Conservation (phyloP, 2,797 vertebrate species). For the Pristis pectinata region DNA sequence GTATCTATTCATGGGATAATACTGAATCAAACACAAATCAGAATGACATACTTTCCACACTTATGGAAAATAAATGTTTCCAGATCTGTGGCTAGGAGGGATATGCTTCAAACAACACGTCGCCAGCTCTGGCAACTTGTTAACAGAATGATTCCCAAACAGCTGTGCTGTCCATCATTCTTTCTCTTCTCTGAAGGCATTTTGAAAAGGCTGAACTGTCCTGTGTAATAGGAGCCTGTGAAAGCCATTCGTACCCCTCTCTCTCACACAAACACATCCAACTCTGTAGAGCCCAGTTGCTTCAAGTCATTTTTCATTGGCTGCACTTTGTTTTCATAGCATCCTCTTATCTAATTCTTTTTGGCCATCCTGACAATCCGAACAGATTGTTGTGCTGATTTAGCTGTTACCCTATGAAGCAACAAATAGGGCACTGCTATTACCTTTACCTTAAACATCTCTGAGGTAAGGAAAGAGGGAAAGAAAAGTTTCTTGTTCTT, state of each 20-base stretch:
- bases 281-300: background rate
- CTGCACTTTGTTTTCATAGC: background rate
- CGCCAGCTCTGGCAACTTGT: conserved; percentile 25
- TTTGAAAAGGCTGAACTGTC: conserved; percentile 7
- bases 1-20: conserved; percentile 18
- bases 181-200: conserved; percentile 6
- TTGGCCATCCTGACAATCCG: background rate
- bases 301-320: background rate
- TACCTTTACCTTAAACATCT: background rate
- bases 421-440: background rate
- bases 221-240: background rate
- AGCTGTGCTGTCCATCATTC: conserved; percentile 30
- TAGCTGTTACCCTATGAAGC: background rate
- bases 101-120: conserved; percentile 33
- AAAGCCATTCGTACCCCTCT: background rate
- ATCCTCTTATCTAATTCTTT: background rate
- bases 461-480: background rate
- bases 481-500: background rate
- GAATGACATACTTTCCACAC: conserved; percentile 21
- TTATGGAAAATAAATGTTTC: conserved; percentile 30
- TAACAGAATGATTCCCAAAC: conserved; percentile 31
- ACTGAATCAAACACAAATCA: background rate
- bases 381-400: background rate
- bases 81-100: background rate
- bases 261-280: background rate